Conservation (phyloP, 2,113 vertebrate genomes). For the Cacatua alba region DNA sequence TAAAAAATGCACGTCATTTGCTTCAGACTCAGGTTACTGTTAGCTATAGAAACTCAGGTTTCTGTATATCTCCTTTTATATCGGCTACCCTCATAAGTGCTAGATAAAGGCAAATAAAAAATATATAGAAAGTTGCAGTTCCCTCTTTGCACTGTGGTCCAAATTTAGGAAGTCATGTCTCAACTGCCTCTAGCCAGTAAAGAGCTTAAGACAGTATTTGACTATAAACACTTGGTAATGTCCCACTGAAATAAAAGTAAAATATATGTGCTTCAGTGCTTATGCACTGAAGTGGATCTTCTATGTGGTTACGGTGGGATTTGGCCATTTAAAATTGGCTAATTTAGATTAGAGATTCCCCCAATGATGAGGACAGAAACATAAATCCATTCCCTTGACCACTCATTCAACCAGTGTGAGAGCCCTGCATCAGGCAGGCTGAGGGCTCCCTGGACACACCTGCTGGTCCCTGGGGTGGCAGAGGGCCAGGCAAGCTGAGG, state of each 20-base stretch:
- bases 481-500: neutral
- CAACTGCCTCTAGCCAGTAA: neutral
- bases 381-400: neutral
- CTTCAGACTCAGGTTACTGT: neutral
- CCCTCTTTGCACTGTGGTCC: neutral
- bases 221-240: neutral
- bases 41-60: neutral
- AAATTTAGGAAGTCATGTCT: neutral
- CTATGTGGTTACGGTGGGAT: neutral
- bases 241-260: neutral
- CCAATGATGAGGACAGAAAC: neutral
- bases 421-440: neutral
- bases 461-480: no score
- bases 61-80: neutral
- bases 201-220: neutral
- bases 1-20: neutral
- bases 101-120: neutral
- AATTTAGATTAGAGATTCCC: neutral
- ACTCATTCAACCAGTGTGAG: neutral
- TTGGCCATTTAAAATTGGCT: neutral
- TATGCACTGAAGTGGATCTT: neutral
- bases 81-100: neutral
- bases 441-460: neutral
- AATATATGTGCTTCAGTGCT: neutral
- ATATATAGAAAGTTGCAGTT: neutral